Evolutionary conservation across 1,140 invertebrate species (phyloP).

Genomic region (Lordiphosa collinella): DNA sequence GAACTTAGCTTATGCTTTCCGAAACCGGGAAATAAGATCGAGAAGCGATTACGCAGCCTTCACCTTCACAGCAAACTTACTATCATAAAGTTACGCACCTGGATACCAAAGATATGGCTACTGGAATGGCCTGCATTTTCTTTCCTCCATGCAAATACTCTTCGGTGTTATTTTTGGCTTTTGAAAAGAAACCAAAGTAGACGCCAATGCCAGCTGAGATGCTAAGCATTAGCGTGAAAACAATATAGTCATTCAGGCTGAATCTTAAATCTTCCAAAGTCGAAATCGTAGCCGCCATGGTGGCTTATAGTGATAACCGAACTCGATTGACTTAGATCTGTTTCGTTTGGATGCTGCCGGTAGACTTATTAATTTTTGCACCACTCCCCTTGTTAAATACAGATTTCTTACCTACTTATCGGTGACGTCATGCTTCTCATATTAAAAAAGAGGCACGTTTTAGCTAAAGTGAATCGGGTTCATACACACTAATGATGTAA

Average conservation of each 20-base stretch:
- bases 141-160: slow-evolving; percentile 85
- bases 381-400: slow-evolving; percentile 32
- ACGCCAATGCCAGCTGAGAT: slow-evolving; percentile 84
- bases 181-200: slow-evolving; percentile 83
- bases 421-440: no score
- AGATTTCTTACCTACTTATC: slow-evolving; percentile 18
- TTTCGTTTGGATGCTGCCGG: slow-evolving; percentile 30
- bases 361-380: slow-evolving; percentile 17
- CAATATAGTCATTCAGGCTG: slow-evolving; percentile 81
- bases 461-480: no score
- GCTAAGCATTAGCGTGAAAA: slow-evolving; percentile 83
- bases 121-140: slow-evolving; percentile 83
- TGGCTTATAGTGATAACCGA: background rate
- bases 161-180: slow-evolving; percentile 74
- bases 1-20: no score
- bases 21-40: no score
- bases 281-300: no score
- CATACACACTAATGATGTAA: no score
- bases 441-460: no score
- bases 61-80: slow-evolving; percentile 5
- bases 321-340: background rate
- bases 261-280: slow-evolving; percentile 52
- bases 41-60: no score
- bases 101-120: slow-evolving; percentile 84
- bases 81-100: slow-evolving; percentile 81